A percentile compares a stretch with the other conserved stretches of the same genome.
Evolutionary conservation across 2,888 invertebrate species (phyloP).

Genomic region (Perizoma flavofasciatum): DNA sequence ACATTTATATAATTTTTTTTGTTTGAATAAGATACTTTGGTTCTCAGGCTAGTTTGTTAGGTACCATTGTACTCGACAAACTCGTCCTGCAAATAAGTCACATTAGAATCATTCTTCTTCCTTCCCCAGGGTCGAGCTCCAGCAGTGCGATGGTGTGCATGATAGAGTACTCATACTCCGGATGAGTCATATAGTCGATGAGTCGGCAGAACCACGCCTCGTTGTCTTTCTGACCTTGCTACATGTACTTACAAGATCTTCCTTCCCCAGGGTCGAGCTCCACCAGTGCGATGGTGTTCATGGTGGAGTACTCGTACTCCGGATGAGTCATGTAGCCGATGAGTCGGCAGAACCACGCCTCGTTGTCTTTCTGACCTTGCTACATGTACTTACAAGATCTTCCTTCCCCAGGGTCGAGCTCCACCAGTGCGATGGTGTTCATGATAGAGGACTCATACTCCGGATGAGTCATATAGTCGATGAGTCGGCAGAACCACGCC

Average conservation of each 20-base stretch:
- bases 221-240: no score
- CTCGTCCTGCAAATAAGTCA: no score
- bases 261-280: constrained; percentile 41
- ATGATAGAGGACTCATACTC: constrained; percentile 53
- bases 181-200: constrained; percentile 51
- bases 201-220: constrained; percentile 46
- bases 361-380: no score
- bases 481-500: constrained; percentile 46
- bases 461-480: constrained; percentile 53
- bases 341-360: constrained; percentile 46
- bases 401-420: constrained; percentile 39
- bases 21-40: no score
- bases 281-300: constrained; percentile 57
- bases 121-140: constrained; percentile 41
- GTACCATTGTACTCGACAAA: no score
- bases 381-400: constrained; percentile 39
- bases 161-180: constrained; percentile 54
- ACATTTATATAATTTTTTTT: no score
- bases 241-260: constrained; percentile 37
- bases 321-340: constrained; percentile 54
- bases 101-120: constrained; percentile 37
- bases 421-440: constrained; percentile 58
- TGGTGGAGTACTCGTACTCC: constrained; percentile 52
- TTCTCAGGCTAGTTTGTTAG: no score
- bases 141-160: constrained; percentile 57